phyloP scores from a whole-genome alignment of 2,888 invertebrate genomes.

The Zygothrica quintamaculata region DNA sequence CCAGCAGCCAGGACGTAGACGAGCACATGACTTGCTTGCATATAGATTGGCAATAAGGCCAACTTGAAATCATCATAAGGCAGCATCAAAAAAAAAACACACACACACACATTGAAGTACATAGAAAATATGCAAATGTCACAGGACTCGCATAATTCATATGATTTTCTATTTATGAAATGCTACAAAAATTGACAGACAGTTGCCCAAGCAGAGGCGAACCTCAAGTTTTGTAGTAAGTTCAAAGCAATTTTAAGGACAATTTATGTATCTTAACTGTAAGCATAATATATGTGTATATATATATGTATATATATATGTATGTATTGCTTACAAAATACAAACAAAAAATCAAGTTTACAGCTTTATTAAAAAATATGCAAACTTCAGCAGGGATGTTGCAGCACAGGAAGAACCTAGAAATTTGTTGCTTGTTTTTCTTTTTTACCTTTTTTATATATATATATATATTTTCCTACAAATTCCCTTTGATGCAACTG shows the following conservation, averaged over 20 bases:
- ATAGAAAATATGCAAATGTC: slow-evolving; percentile 70
- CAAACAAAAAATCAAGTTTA: slow-evolving; percentile 28
- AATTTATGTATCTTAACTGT: slow-evolving; percentile 46
- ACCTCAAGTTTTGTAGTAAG: slow-evolving; percentile 40
- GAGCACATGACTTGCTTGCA: slow-evolving; percentile 59
- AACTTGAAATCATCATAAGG: slow-evolving; percentile 70
- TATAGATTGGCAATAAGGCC: slow-evolving; percentile 76
- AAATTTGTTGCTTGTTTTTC: background rate
- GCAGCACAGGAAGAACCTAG: background rate
- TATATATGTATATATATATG: background rate
- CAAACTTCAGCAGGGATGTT: slow-evolving; percentile 38
- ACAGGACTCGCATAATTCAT: slow-evolving; percentile 64
- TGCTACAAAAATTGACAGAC: slow-evolving; percentile 56
- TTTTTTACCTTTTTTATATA: background rate
- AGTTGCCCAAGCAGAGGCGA: slow-evolving; percentile 24
- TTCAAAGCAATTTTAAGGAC: slow-evolving; percentile 48
- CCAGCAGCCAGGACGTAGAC: slow-evolving; percentile 36
- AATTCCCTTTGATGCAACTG: slow-evolving; percentile 19
- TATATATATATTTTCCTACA: too few relatives aligned
- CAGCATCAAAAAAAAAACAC: slow-evolving; percentile 32
- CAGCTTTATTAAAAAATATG: slow-evolving; percentile 42
- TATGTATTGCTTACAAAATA: slow-evolving; percentile 12
- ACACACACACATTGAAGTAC: slow-evolving; percentile 15
- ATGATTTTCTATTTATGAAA: slow-evolving; percentile 68
- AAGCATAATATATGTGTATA: slow-evolving; percentile 1